Evolutionary conservation across 1,140 invertebrate genomes (phyloP).

Genomic region (Choristoneura fumiferana): DNA sequence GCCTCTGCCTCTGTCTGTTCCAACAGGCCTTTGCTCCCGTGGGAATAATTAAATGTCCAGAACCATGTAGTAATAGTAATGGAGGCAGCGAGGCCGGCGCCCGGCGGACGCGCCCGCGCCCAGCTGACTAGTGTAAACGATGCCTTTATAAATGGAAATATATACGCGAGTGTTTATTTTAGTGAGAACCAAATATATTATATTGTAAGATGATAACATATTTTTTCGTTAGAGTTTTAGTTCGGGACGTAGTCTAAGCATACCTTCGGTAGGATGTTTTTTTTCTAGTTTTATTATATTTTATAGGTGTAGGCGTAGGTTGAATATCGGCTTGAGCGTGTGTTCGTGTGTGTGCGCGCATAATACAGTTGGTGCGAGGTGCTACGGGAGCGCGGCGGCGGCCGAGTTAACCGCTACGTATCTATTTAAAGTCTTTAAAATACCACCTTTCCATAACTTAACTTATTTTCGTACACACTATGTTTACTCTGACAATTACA

Average conservation of each 20-base stretch:
- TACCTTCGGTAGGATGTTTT: slow-evolving; percentile 8
- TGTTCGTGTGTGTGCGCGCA: neutral
- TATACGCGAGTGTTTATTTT: slow-evolving; percentile 37
- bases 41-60: no score
- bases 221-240: slow-evolving; percentile 33
- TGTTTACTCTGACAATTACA: no score
- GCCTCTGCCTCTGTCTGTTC: no score
- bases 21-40: no score
- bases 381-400: neutral
- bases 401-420: neutral
- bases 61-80: no score
- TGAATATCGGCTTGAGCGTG: slow-evolving; percentile 6
- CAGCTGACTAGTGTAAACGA: neutral
- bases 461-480: no score
- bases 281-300: slow-evolving; percentile 10
- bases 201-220: slow-evolving; percentile 33
- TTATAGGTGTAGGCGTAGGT: slow-evolving; percentile 9
- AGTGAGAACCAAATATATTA: slow-evolving; percentile 72
- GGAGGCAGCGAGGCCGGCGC: no score
- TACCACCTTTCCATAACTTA: no score
- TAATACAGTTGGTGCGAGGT: neutral
- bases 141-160: slow-evolving; percentile 23
- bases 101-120: neutral
- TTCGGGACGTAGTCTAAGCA: slow-evolving; percentile 21
- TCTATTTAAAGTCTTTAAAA: neutral